These are phyloP conservation scores for Notocelia uddmanniana DNA, from an alignment of 2,888 invertebrate species.

Conservation along the genomic window DNA sequence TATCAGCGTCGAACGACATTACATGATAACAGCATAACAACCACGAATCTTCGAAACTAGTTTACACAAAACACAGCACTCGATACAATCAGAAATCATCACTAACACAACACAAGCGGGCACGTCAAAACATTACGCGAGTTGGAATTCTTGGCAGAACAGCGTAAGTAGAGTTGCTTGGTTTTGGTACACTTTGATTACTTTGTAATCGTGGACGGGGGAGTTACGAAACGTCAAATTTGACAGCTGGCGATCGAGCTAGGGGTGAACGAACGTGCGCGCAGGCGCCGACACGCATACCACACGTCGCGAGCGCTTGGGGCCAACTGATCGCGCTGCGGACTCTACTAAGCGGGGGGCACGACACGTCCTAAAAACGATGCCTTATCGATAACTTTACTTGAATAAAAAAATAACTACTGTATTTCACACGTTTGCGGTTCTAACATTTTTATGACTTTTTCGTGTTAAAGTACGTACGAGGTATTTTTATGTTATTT, in stretches of 20 bases:
- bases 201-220: slow-evolving; percentile 56
- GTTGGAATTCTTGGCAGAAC: slow-evolving; percentile 56
- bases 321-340: slow-evolving; percentile 42
- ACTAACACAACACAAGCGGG: slow-evolving; percentile 68
- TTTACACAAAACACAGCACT: slow-evolving; percentile 61
- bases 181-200: slow-evolving; percentile 38
- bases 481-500: too few species aligned
- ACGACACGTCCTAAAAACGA: slow-evolving; percentile 68
- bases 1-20: slow-evolving; percentile 81
- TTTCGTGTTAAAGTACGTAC: background rate
- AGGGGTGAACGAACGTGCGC: slow-evolving; percentile 45
- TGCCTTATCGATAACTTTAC: slow-evolving; percentile 73
- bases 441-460: slow-evolving; percentile 15
- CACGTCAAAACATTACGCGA: slow-evolving; percentile 67
- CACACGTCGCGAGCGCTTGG: slow-evolving; percentile 42
- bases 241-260: slow-evolving; percentile 72
- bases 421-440: slow-evolving; percentile 35
- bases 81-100: slow-evolving; percentile 56
- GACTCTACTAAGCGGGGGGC: slow-evolving; percentile 68
- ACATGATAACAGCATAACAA: slow-evolving; percentile 75
- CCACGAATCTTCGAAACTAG: slow-evolving; percentile 59
- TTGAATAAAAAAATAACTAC: slow-evolving; percentile 48
- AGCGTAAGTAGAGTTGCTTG: slow-evolving; percentile 48
- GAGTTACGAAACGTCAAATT: slow-evolving; percentile 73
- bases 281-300: slow-evolving; percentile 43